Evolutionary conservation across 1,140 invertebrate species (phyloP).

Genomic region (Ylistrum balloti): DNA sequence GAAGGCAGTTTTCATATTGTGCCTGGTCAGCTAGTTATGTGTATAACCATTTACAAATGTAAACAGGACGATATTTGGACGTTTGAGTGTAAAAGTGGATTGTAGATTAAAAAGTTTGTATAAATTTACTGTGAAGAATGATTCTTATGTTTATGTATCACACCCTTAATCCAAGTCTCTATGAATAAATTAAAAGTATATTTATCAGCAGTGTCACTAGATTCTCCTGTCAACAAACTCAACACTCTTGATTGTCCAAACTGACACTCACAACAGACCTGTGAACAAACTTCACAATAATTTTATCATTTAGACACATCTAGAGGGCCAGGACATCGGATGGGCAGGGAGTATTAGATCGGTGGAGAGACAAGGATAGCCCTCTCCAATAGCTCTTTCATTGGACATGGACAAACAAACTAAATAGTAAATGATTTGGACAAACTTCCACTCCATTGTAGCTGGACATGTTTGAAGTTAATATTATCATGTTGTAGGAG

Average conservation of each 20-base stretch:
- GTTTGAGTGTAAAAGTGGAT: background rate
- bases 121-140: background rate
- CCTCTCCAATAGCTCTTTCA: background rate
- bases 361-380: background rate
- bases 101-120: background rate
- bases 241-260: background rate
- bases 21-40: too few species aligned
- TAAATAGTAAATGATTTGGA: slow-evolving; percentile 8
- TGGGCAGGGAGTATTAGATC: background rate
- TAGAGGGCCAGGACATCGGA: background rate
- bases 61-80: background rate
- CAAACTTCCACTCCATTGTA: slow-evolving; percentile 18
- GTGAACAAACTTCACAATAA: background rate
- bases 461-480: background rate
- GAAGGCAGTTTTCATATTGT: too few species aligned
- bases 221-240: background rate
- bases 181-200: slow-evolving; percentile 20
- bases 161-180: background rate
- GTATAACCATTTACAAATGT: background rate
- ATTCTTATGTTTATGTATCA: background rate
- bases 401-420: slow-evolving; percentile 14
- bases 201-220: background rate
- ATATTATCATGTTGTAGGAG: slow-evolving; percentile 1
- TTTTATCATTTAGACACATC: slow-evolving; percentile 26
- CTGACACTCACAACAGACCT: background rate